These are phyloP conservation scores for Ramphastos sulfuratus DNA, from an alignment of 2,113 vertebrate species.

Conservation along the genomic window DNA sequence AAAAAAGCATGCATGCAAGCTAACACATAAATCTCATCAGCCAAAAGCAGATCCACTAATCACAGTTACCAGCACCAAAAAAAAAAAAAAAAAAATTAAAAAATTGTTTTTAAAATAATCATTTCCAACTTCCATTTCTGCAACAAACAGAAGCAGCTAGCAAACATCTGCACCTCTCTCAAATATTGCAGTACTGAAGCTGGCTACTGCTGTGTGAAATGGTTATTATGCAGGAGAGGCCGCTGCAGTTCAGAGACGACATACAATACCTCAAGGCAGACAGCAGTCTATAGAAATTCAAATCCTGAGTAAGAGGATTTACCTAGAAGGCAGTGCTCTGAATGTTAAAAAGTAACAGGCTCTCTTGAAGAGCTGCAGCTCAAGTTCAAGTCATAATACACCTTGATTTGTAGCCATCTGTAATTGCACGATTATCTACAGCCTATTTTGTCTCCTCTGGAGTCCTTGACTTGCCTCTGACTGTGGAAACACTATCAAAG, in stretches of 20 bases:
- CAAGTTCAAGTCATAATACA: conserved; percentile 31
- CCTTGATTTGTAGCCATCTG: conserved; percentile 48
- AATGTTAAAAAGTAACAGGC: conserved; percentile 63
- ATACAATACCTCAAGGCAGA: conserved; percentile 85
- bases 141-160: conserved; percentile 62
- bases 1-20: conserved; percentile 7
- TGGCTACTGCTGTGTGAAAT: conserved; percentile 79
- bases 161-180: conserved; percentile 71
- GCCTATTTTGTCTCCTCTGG: conserved; percentile 6
- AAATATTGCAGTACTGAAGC: conserved; percentile 85
- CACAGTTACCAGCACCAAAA: conserved; percentile 26
- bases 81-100: neutral
- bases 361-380: conserved; percentile 16
- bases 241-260: conserved; percentile 85
- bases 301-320: conserved; percentile 72
- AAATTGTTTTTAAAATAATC: neutral
- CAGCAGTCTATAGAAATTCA: conserved; percentile 73
- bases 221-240: conserved; percentile 87
- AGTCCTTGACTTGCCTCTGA: conserved; percentile 28
- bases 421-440: conserved; percentile 17
- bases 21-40: conserved; percentile 30
- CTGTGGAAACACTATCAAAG: neutral
- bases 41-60: conserved; percentile 31
- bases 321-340: conserved; percentile 66
- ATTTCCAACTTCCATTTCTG: conserved; percentile 59